Percentiles rank a stretch among this genome's conserved stretches.
These are phyloP conservation scores for Thysanoteuthis rhombus DNA, from an alignment of 2,888 invertebrate genomes.

Conservation along the genomic window DNA sequence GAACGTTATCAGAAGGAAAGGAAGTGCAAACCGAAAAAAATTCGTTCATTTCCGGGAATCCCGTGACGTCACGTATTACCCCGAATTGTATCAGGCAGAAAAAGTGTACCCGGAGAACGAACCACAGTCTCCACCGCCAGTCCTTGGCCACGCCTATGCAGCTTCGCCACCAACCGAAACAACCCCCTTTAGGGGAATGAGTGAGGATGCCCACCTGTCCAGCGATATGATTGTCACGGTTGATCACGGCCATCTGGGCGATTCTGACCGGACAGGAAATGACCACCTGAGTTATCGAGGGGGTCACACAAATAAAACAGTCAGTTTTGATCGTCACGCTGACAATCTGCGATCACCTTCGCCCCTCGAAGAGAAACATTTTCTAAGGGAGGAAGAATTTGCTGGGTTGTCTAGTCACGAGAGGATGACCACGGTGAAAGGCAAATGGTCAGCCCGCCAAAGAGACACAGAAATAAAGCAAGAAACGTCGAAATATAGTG, in stretches of 20 bases:
- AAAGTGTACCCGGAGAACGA: background rate
- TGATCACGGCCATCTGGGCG: background rate
- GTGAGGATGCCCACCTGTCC: background rate
- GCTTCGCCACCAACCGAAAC: background rate
- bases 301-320: background rate
- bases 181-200: background rate
- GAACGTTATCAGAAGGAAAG: background rate
- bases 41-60: slow-evolving; percentile 21
- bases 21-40: background rate
- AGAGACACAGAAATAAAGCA: background rate
- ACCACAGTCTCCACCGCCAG: background rate
- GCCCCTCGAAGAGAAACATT: background rate
- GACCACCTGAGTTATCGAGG: background rate
- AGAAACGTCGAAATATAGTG: background rate
- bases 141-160: background rate
- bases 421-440: background rate
- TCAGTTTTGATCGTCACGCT: background rate
- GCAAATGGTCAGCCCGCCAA: background rate
- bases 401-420: background rate
- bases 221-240: background rate
- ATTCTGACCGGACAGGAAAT: background rate
- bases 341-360: background rate
- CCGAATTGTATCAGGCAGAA: background rate
- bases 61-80: slow-evolving; percentile 14
- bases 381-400: background rate